These are phyloP conservation scores for Acanthurus tractus DNA, from an alignment of 2,797 vertebrate genomes.

Conservation along the genomic window DNA sequence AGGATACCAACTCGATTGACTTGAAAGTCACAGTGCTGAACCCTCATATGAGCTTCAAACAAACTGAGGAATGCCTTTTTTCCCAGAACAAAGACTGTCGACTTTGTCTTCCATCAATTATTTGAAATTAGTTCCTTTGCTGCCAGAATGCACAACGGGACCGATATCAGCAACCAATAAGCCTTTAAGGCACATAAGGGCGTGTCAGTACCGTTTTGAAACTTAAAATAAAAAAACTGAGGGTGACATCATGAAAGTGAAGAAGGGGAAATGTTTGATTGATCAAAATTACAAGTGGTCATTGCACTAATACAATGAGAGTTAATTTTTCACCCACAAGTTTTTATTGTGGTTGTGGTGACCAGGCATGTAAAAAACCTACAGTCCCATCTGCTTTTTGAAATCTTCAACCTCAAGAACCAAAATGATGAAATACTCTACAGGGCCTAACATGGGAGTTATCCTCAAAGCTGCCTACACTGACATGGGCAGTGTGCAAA, in stretches of 20 bases:
- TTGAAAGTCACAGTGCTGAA: not conserved
- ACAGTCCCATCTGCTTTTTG: constrained; percentile 47
- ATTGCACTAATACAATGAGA: constrained; percentile 2
- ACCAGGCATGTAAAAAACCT: constrained; percentile 25
- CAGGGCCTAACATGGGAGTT: constrained; percentile 13
- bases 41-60: not conserved
- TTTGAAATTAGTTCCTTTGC: not conserved
- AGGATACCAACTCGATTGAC: too few species aligned
- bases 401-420: constrained; percentile 33
- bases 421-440: constrained; percentile 37
- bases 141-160: not conserved
- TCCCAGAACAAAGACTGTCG: not conserved
- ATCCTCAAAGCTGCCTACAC: constrained; percentile 2
- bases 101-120: not conserved
- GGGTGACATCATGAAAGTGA: not conserved
- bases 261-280: not conserved
- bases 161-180: not conserved
- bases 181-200: not conserved
- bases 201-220: not conserved
- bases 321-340: constrained; percentile 5
- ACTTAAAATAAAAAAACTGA: not conserved
- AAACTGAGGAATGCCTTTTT: not conserved
- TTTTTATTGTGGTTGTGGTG: constrained; percentile 22
- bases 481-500: constrained; percentile 9
- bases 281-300: not conserved